A percentile compares a stretch with the other conserved stretches of the same genome.
phyloP scores from a whole-genome alignment of 2,888 invertebrate genomes.

The Globia sparganii region DNA sequence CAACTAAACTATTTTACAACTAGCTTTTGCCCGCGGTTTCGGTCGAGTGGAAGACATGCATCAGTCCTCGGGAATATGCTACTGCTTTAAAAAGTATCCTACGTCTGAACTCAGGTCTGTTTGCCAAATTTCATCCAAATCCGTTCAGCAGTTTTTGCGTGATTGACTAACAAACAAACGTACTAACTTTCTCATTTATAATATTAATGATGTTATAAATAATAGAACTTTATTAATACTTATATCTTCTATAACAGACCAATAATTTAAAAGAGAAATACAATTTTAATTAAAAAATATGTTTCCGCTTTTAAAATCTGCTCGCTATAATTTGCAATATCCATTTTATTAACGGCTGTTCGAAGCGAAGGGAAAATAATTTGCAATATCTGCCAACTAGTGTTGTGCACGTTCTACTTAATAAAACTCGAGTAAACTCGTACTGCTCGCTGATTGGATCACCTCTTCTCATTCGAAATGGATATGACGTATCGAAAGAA shows the following conservation, averaged over 20 bases:
- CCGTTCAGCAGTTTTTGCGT: not conserved
- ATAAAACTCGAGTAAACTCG: not conserved
- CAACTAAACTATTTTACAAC: not conserved
- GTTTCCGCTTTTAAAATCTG: not conserved
- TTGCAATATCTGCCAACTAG: not conserved
- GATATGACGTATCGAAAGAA: constrained; percentile 13
- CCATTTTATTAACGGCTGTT: not conserved
- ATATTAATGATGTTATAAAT: too few relatives aligned
- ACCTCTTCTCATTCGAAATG: not conserved
- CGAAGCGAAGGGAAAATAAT: not conserved
- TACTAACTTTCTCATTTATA: too few relatives aligned
- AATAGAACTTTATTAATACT: too few relatives aligned
- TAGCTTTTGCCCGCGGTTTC: not conserved
- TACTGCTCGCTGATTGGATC: not conserved
- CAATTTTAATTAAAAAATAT: not conserved
- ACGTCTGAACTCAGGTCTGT: not conserved
- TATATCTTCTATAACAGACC: not conserved
- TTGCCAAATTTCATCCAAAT: not conserved
- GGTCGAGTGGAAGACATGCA: too few relatives aligned
- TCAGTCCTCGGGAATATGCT: not conserved
- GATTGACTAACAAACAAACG: not conserved
- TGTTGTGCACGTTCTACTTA: not conserved
- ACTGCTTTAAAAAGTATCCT: not conserved
- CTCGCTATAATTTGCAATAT: not conserved
- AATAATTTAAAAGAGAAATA: not conserved